A percentile compares a stretch with the other conserved stretches of the same genome.
Conservation (phyloP, 2,113 vertebrate genomes). For the Dolichallabes microphthalmus region DNA sequence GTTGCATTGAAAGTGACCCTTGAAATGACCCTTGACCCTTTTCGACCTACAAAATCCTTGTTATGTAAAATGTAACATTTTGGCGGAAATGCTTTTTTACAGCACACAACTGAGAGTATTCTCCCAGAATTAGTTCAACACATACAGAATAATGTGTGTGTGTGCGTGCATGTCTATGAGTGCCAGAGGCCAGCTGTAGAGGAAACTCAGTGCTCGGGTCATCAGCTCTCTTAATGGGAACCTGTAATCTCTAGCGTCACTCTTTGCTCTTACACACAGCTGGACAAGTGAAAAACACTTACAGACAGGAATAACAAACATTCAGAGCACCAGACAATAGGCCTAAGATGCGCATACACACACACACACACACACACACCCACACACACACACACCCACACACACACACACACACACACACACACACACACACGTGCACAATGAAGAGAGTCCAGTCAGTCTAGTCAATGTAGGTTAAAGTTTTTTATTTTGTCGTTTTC, state of each 20-base stretch:
- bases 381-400: conserved; percentile 27
- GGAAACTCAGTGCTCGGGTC: conserved; percentile 69
- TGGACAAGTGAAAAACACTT: conserved; percentile 56
- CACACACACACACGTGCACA: conserved; percentile 30
- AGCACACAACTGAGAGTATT: not conserved
- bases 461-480: not conserved
- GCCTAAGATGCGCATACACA: not conserved
- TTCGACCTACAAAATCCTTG: too few relatives aligned
- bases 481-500: not conserved
- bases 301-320: conserved; percentile 42
- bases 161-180: not conserved
- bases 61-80: not conserved
- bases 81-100: too few relatives aligned
- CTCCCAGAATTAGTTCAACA: not conserved
- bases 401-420: conserved; percentile 27
- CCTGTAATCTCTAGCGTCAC: conserved; percentile 54
- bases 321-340: conserved; percentile 42
- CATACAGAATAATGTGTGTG: not conserved
- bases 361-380: conserved; percentile 31
- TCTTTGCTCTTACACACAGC: conserved; percentile 35
- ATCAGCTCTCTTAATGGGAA: conserved; percentile 61
- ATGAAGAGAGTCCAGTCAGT: not conserved
- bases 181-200: conserved; percentile 64
- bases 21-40: too few relatives aligned
- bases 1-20: too few relatives aligned